These are phyloP conservation scores for Thymelicus sylvestris DNA, from an alignment of 2,888 invertebrate genomes.

Conservation along the genomic window DNA sequence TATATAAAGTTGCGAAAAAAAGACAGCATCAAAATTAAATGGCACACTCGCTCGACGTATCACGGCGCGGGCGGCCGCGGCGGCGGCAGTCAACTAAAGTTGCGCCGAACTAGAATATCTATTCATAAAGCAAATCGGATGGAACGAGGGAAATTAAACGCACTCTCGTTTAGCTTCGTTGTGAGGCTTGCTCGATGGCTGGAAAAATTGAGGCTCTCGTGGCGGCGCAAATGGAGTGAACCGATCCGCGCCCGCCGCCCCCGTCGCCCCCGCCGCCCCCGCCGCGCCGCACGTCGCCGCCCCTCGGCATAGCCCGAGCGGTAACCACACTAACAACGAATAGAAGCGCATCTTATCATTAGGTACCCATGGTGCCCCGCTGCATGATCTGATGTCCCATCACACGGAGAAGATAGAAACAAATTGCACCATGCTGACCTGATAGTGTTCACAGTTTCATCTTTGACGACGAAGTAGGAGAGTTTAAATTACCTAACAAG, in stretches of 20 bases:
- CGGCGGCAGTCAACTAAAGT: conserved; percentile 2
- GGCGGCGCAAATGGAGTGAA: conserved; percentile 80
- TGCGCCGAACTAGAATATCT: conserved; percentile 13
- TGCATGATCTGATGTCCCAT: too few species aligned
- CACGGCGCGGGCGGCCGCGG: too few species aligned
- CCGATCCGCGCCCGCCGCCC: conserved; percentile 45
- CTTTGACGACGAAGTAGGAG: too few species aligned
- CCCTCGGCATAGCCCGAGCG: not conserved
- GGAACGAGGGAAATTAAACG: conserved; percentile 54
- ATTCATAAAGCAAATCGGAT: conserved; percentile 39
- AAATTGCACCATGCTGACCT: too few species aligned
- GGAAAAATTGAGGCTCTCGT: conserved; percentile 73
- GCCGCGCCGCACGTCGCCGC: not conserved
- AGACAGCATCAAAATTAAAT: not conserved
- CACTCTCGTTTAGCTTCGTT: conserved; percentile 71
- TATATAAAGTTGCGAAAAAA: too few species aligned
- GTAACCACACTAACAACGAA: not conserved
- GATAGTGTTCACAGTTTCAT: too few species aligned
- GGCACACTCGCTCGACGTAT: not conserved
- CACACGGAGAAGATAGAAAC: too few species aligned
- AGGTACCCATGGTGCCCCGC: too few species aligned
- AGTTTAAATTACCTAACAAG: too few species aligned
- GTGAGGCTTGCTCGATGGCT: conserved; percentile 71
- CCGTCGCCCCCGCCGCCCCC: not conserved
- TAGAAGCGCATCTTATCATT: not conserved